These are phyloP conservation scores for Linurgus olivaceus DNA, from an alignment of 2,797 vertebrate genomes.

Conservation along the genomic window DNA sequence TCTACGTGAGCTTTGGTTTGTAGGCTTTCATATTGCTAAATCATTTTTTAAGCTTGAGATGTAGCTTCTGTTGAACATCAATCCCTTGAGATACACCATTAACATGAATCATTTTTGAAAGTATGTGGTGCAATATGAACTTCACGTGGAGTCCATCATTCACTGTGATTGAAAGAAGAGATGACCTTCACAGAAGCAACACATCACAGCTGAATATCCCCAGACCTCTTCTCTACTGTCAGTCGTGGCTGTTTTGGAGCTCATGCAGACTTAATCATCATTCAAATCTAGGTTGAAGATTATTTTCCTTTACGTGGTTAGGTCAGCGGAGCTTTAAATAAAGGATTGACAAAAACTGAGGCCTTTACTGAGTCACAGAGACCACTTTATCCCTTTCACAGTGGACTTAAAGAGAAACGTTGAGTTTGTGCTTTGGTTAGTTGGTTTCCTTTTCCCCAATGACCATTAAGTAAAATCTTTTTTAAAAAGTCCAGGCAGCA, in stretches of 20 bases:
- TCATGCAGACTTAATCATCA: not conserved
- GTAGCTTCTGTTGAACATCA: conserved; percentile 80
- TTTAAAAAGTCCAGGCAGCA: not conserved
- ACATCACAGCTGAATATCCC: conserved; percentile 66
- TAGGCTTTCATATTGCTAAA: conserved; percentile 76
- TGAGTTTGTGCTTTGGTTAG: not conserved
- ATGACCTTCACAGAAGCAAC: conserved; percentile 78
- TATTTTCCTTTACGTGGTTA: not conserved
- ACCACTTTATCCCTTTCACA: not conserved
- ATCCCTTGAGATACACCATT: conserved; percentile 76
- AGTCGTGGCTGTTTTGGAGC: conserved; percentile 31
- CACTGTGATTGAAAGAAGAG: conserved; percentile 72
- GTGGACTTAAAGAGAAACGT: not conserved
- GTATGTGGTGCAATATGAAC: conserved; percentile 72
- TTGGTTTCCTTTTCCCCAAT: not conserved
- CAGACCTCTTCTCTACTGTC: conserved; percentile 45
- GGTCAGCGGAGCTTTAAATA: not conserved
- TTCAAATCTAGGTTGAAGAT: conserved; percentile 13
- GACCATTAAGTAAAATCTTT: not conserved
- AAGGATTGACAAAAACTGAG: not conserved
- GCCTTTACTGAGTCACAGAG: not conserved
- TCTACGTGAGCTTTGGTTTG: conserved; percentile 61
- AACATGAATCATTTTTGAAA: conserved; percentile 82
- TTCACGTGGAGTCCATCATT: conserved; percentile 76
- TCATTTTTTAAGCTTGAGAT: conserved; percentile 80